Conservation (phyloP, 2,888 invertebrate species). For the Habrosyne pyritoides region DNA sequence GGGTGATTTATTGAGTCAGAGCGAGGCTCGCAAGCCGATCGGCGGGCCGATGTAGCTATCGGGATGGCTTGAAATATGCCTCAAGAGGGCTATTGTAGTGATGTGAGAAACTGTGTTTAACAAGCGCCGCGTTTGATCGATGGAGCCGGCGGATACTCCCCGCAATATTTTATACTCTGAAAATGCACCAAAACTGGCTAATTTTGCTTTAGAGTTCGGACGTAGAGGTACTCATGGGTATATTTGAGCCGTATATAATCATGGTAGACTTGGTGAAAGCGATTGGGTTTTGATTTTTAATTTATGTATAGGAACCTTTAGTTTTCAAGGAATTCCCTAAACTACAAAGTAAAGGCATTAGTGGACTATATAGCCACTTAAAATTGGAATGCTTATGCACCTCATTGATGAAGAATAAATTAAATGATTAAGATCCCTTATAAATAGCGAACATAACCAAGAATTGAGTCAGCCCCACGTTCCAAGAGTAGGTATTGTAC, state of each 20-base stretch:
- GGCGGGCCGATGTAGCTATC: slow-evolving; percentile 75
- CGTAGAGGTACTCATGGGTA: too few species aligned
- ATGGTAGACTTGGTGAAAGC: background rate
- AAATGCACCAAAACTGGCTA: slow-evolving; percentile 65
- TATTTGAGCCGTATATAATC: too few species aligned
- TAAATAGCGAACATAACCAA: background rate
- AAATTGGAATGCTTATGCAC: too few species aligned
- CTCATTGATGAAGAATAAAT: too few species aligned
- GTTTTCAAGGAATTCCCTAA: too few species aligned
- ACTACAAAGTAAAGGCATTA: too few species aligned
- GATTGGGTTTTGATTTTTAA: background rate
- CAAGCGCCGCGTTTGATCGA: slow-evolving; percentile 75
- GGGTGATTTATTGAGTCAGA: slow-evolving; percentile 78
- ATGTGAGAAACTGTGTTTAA: slow-evolving; percentile 82
- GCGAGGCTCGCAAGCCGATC: slow-evolving; percentile 68
- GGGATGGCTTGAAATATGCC: slow-evolving; percentile 81
- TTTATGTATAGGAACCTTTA: too few species aligned
- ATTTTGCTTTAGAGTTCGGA: slow-evolving; percentile 35
- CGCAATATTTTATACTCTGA: slow-evolving; percentile 63
- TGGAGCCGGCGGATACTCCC: slow-evolving; percentile 63
- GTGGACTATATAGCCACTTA: too few species aligned
- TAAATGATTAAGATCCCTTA: too few species aligned
- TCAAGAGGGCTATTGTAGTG: slow-evolving; percentile 78
- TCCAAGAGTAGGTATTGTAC: too few species aligned
- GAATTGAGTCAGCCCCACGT: too few species aligned